These are phyloP conservation scores for Chromoteleia sp. DNA, from an alignment of 2,888 invertebrate species.

Conservation along the genomic window DNA sequence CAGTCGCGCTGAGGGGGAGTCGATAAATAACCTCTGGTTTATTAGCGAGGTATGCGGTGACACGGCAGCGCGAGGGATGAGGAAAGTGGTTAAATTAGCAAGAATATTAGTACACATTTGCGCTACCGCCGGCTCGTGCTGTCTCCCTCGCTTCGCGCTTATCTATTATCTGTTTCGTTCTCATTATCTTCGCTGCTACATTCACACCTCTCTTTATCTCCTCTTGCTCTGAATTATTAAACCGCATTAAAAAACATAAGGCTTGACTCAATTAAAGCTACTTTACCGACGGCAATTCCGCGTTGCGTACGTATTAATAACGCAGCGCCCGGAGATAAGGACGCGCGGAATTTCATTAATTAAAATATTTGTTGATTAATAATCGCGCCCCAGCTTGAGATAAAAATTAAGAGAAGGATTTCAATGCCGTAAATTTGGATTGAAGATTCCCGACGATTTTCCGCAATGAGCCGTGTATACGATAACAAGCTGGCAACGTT, in stretches of 20 bases:
- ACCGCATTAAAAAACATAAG: constrained; percentile 67
- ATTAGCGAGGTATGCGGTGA: constrained; percentile 79
- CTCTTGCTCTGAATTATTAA: constrained; percentile 68
- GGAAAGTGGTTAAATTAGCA: constrained; percentile 82
- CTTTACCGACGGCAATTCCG: constrained; percentile 55
- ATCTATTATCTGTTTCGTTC: constrained; percentile 71
- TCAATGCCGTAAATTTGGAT: constrained; percentile 65
- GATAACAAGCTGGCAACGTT: constrained; percentile 84
- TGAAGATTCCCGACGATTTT: constrained; percentile 71
- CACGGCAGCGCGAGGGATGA: constrained; percentile 71
- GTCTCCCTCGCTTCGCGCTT: constrained; percentile 60
- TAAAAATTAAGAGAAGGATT: constrained; percentile 19
- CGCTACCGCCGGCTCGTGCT: constrained; percentile 65
- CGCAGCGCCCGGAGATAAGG: constrained; percentile 22
- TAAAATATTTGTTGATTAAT: constrained; percentile 33
- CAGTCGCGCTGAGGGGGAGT: constrained; percentile 72
- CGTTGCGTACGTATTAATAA: constrained; percentile 48
- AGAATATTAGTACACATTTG: constrained; percentile 83
- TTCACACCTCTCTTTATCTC: constrained; percentile 68
- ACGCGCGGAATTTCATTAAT: constrained; percentile 26
- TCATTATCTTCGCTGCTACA: constrained; percentile 67
- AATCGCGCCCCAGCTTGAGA: neutral
- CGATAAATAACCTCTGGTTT: constrained; percentile 84
- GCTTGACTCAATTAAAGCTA: constrained; percentile 68
- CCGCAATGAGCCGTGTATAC: constrained; percentile 75